Evolutionary conservation across 2,113 vertebrate genomes (phyloP).

Genomic region (Hydrochoerus hydrochaeris): DNA sequence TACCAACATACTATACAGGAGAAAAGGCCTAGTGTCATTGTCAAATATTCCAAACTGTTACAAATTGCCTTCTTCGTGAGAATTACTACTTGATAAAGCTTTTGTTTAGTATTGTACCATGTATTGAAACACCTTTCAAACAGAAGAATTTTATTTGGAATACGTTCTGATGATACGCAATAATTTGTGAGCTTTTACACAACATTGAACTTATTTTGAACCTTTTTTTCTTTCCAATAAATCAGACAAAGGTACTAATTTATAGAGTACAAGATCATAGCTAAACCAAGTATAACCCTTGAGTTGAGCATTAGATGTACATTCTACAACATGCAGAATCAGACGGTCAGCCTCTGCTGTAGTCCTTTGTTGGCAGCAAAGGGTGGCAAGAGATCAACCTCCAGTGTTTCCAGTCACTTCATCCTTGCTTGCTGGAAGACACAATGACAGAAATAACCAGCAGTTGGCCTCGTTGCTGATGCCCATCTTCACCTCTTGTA

Average conservation of each 20-base stretch:
- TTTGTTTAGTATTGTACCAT: not conserved
- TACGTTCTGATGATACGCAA: not conserved
- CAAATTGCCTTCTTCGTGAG: not conserved
- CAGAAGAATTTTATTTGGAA: not conserved
- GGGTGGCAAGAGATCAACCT: not conserved
- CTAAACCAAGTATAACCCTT: not conserved
- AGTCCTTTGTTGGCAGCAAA: not conserved
- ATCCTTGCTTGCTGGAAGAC: not conserved
- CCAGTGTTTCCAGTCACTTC: not conserved
- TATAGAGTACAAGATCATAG: not conserved
- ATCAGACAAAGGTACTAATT: not conserved
- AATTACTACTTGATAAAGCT: not conserved
- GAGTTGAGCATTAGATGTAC: not conserved
- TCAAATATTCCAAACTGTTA: not conserved
- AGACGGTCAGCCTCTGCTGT: rapidly evolving
- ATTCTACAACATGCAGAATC: not conserved
- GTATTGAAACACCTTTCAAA: not conserved
- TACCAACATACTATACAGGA: not conserved
- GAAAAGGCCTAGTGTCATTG: not conserved
- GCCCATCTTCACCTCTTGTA: not conserved
- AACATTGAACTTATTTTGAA: not conserved
- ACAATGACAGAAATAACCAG: not conserved
- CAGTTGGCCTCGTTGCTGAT: not conserved
- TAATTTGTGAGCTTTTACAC: not conserved
- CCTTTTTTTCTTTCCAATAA: not conserved